These are phyloP conservation scores for Ceriagrion tenellum DNA, from an alignment of 2,888 invertebrate genomes.

Conservation along the genomic window DNA sequence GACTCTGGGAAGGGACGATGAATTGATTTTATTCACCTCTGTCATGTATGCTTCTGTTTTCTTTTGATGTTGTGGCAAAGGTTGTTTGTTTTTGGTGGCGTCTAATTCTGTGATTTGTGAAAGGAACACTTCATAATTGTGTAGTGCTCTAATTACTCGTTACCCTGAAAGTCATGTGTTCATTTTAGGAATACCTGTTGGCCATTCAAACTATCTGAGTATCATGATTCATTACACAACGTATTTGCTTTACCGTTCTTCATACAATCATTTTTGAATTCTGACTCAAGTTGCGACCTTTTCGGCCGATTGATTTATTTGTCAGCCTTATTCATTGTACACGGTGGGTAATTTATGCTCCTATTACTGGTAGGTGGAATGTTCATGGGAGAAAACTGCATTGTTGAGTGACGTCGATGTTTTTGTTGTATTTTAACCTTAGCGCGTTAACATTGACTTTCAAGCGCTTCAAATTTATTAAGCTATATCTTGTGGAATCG, in stretches of 20 bases:
- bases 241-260: neutral
- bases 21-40: neutral
- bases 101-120: slow-evolving; percentile 34
- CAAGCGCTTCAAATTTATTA: neutral
- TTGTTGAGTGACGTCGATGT: slow-evolving; percentile 18
- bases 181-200: neutral
- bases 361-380: neutral
- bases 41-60: slow-evolving; percentile 26
- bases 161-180: neutral
- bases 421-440: neutral
- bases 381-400: neutral
- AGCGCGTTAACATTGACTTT: neutral
- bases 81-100: slow-evolving; percentile 53
- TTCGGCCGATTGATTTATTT: neutral
- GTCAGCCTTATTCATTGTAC: neutral
- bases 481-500: neutral
- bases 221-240: slow-evolving; percentile 39
- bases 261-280: neutral
- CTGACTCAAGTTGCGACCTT: neutral
- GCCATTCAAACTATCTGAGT: neutral
- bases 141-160: neutral
- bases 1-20: no score
- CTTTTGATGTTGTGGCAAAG: slow-evolving; percentile 64
- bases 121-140: neutral
- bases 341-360: slow-evolving; percentile 29